These are phyloP conservation scores for Sarcophaga carnaria DNA, from an alignment of 2,888 invertebrate species.

Conservation along the genomic window DNA sequence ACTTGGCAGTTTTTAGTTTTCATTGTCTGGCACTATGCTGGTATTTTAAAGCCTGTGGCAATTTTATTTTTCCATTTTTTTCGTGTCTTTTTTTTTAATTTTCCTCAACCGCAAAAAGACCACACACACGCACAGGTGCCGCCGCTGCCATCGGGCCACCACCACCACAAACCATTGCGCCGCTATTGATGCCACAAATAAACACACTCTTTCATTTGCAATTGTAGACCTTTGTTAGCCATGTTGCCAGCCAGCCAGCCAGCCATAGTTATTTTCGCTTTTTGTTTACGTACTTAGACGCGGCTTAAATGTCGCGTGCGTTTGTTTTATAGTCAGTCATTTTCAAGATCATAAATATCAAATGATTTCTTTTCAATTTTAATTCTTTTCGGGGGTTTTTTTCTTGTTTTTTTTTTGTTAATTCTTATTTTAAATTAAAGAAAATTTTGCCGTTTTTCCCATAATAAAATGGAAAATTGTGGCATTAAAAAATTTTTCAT, in stretches of 20 bases:
- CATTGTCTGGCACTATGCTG: conserved; percentile 56
- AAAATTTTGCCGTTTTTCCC: neutral
- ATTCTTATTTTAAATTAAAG: neutral
- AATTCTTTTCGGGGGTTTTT: neutral
- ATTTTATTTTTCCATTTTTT: conserved; percentile 39
- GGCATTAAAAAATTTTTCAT: too few relatives aligned
- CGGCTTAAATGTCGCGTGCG: conserved; percentile 63
- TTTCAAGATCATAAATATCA: conserved; percentile 60
- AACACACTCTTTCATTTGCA: neutral
- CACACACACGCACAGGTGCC: conserved; percentile 69
- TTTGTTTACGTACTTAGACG: conserved; percentile 53
- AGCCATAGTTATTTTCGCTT: conserved; percentile 18
- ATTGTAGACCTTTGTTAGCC: conserved; percentile 50
- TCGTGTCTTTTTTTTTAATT: neutral
- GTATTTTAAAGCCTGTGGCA: conserved; percentile 53
- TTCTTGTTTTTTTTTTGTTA: neutral
- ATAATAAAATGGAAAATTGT: neutral
- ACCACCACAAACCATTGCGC: conserved; percentile 1
- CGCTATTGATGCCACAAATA: neutral
- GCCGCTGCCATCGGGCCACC: conserved; percentile 35
- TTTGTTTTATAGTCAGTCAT: conserved; percentile 50
- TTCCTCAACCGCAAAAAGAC: conserved; percentile 58
- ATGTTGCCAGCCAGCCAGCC: conserved; percentile 28
- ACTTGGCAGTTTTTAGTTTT: conserved; percentile 28
- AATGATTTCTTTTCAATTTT: conserved; percentile 37